Conservation (phyloP, 2,797 vertebrate genomes). For the Bufotes viridis region DNA sequence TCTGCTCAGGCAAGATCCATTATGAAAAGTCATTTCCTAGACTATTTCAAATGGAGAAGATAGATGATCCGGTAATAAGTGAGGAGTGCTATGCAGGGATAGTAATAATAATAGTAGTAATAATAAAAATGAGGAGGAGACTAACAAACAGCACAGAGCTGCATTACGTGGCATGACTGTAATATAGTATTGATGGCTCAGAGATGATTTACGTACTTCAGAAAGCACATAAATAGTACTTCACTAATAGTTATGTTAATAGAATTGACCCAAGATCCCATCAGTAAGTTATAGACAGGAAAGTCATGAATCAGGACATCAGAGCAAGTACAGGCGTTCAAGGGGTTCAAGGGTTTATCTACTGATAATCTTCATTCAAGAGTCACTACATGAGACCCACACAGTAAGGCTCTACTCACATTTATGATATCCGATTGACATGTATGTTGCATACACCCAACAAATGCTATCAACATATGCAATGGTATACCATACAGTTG, state of each 20-base stretch:
- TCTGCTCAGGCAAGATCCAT: conserved; percentile 40
- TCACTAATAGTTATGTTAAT: not conserved
- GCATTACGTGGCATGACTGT: not conserved
- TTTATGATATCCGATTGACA: no score
- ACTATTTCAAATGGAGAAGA: conserved; percentile 33
- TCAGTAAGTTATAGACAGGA: no score
- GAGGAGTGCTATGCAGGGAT: not conserved
- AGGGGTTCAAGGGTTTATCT: no score
- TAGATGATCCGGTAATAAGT: not conserved
- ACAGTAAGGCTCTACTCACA: no score
- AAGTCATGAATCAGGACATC: no score
- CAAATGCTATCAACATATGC: no score
- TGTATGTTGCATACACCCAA: no score
- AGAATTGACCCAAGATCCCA: not conserved
- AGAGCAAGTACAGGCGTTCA: no score
- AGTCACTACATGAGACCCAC: no score
- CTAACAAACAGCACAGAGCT: not conserved
- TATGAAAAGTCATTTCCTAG: conserved; percentile 53
- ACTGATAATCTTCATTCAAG: no score
- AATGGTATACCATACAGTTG: no score
- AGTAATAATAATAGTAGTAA: not conserved
- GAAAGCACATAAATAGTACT: not conserved
- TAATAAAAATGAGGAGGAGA: not conserved
- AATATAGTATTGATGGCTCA: not conserved
- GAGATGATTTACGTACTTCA: not conserved